Evolutionary conservation across 2,113 vertebrate genomes (phyloP), one percentile per base, ranked within the genome.

Genomic region (rat (Rattus norvegicus)): DNA sequence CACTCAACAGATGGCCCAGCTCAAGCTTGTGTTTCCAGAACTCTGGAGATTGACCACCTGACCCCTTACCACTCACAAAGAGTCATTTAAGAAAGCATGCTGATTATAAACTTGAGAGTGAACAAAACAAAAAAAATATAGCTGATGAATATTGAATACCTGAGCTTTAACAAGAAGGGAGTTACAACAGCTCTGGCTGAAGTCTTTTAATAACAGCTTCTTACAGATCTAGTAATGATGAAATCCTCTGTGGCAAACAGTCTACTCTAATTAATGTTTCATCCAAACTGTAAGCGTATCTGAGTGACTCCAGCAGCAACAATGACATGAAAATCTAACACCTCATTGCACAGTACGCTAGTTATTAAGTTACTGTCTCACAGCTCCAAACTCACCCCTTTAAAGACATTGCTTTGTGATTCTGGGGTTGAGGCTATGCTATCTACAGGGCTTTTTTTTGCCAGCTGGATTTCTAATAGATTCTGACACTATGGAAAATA

Each of bases 191-290:
- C 72, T 92, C 92, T 91, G 77, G 76, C 84, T 90, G 95, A 95
- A 80, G 65, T 81, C 76, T 92, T 59, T 88, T 59, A 52, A 56
- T 90, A 89, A 63, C 20, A 49, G 61, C 61, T 90, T 93, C 84
- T 93, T 95, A 79, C 24, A 79, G 88, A 92, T 93, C 86, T 92
- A 75, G 94, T 54, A 90, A 88, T 86, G 94, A 96, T 92, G 92
- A 96, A 96, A 96, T 97, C 76, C 80, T 97, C 85, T 95, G 95
- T 88, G 93, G 80, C 93, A 94, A 93, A 93, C 65, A 88, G 93
- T 96, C 94, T 88, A 93, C 76, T 97, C 84, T 92, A 97, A 97
- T 97, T 93, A 96, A 92, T 88, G 88, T 96, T 95, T 94, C 88
- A 69, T 88, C 92, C 80, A 94, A 97, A 96, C 80, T 8, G 49